Percentiles rank a stretch among this genome's conserved stretches.
Conservation (phyloP, 2,888 invertebrate species). For the Mystacides longicornis region DNA sequence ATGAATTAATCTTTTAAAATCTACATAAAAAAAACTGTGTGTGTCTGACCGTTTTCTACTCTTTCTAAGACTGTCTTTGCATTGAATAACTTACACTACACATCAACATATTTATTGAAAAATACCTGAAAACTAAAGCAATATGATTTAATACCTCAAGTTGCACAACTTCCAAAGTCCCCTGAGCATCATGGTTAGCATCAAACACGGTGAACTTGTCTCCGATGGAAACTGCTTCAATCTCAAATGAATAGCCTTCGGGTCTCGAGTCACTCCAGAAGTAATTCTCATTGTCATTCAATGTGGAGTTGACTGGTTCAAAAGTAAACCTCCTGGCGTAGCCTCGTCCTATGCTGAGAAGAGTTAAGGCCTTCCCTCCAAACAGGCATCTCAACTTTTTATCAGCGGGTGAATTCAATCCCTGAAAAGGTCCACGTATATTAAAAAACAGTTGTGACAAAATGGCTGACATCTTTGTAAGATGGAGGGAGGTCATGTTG, state of each 20-base stretch:
- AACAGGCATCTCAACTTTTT: slow-evolving; percentile 54
- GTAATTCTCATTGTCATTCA: slow-evolving; percentile 62
- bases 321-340: slow-evolving; percentile 69
- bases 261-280: slow-evolving; percentile 73
- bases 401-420: slow-evolving; percentile 40
- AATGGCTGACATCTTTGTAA: neutral
- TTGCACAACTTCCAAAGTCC: slow-evolving; percentile 57
- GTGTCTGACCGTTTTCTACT: too few species aligned
- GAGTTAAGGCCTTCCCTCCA: slow-evolving; percentile 56
- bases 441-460: neutral
- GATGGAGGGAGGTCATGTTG: neutral
- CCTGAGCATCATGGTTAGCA: slow-evolving; percentile 58
- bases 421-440: slow-evolving; percentile 33
- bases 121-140: too few species aligned
- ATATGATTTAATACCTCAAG: too few species aligned
- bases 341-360: slow-evolving; percentile 64
- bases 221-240: slow-evolving; percentile 58
- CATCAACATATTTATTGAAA: too few species aligned
- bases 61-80: too few species aligned
- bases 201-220: slow-evolving; percentile 68
- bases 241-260: slow-evolving; percentile 66
- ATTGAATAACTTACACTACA: too few species aligned
- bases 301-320: slow-evolving; percentile 51
- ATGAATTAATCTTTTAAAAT: too few species aligned
- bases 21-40: too few species aligned